phyloP scores from a whole-genome alignment of 2,888 invertebrate species.

The Tachystola acroxantha region DNA sequence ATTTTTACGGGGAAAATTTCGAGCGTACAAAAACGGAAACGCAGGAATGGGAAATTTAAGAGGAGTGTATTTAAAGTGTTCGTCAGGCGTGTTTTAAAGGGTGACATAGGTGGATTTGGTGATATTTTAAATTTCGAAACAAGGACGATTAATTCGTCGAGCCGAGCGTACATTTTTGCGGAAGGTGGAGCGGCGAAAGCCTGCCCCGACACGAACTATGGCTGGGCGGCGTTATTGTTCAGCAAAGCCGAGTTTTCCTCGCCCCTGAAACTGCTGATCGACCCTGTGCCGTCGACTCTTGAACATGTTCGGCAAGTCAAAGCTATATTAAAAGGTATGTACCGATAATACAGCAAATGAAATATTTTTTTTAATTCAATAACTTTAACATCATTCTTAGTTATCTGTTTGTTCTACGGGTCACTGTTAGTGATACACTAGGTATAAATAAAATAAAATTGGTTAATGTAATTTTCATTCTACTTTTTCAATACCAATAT shows the following conservation, averaged over 20 bases:
- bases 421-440: no score
- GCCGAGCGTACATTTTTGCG: conserved; percentile 57
- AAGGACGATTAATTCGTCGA: conserved; percentile 58
- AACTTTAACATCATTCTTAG: not conserved
- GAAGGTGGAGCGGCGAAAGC: conserved; percentile 44
- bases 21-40: conserved; percentile 47
- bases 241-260: conserved; percentile 41
- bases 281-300: conserved; percentile 64
- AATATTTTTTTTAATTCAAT: not conserved
- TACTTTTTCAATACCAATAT: no score
- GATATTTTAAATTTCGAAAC: conserved; percentile 66
- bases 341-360: conserved; percentile 15
- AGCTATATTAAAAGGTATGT: conserved; percentile 75
- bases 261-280: conserved; percentile 54
- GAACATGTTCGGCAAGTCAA: conserved; percentile 63
- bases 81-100: conserved; percentile 65
- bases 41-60: conserved; percentile 38
- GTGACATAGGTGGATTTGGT: conserved; percentile 61
- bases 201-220: conserved; percentile 35
- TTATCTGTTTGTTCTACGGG: no score
- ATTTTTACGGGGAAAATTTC: conserved; percentile 75
- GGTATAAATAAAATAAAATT: no score
- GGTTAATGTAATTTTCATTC: no score
- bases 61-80: conserved; percentile 65
- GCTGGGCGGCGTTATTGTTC: conserved; percentile 59